Evolutionary conservation across 2,113 vertebrate genomes (phyloP).

Genomic region (Ailuropoda melanoleuca): DNA sequence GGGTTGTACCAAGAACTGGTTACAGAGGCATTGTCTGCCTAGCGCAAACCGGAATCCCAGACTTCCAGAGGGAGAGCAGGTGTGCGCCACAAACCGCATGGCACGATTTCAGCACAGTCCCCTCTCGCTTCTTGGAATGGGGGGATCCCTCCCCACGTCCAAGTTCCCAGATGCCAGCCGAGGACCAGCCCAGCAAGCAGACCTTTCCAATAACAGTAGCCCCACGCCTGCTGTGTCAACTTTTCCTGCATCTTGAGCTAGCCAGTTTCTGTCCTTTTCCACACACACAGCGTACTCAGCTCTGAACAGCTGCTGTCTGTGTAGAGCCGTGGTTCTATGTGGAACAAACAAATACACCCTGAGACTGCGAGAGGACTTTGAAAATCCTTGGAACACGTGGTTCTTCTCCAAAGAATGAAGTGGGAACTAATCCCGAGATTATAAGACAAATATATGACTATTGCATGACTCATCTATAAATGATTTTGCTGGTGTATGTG

Average conservation of each 20-base stretch:
- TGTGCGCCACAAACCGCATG: neutral
- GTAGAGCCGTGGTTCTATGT: neutral
- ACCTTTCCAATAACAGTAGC: neutral
- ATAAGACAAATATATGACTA: rapidly evolving
- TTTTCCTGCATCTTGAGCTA: rapidly evolving
- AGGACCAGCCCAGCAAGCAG: neutral
- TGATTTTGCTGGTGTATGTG: neutral
- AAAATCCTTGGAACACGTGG: neutral
- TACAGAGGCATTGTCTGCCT: neutral
- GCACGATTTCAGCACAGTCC: no score
- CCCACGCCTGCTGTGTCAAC: rapidly evolving
- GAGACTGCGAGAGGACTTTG: neutral
- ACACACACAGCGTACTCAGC: no score
- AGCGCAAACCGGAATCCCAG: rapidly evolving
- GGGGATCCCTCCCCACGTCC: neutral
- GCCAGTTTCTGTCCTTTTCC: neutral
- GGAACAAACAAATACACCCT: neutral
- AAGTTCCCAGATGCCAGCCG: neutral
- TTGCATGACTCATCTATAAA: neutral
- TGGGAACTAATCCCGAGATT: neutral
- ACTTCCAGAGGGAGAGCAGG: neutral
- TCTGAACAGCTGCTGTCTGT: neutral
- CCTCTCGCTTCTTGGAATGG: neutral
- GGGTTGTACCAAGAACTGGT: neutral
- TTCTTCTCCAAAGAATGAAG: neutral